Conservation (phyloP, 64 coral and sea anemone species). For the Anthopleura sola region DNA sequence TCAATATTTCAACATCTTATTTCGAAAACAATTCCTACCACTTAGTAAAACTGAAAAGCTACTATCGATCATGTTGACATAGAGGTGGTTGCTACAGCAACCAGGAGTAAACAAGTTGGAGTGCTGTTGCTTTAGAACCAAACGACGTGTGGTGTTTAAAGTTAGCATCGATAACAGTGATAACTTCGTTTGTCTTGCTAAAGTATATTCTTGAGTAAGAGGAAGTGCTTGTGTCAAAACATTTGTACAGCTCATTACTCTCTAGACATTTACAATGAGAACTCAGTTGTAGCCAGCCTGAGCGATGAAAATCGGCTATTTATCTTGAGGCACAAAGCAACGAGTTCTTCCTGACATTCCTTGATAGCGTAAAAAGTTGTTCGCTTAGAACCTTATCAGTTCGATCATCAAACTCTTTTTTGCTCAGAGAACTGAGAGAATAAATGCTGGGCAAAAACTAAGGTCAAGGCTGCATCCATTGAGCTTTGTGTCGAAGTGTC, state of each 20-base stretch:
- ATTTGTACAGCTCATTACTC: not conserved
- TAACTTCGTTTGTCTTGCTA: not conserved
- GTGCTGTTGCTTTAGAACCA: not conserved
- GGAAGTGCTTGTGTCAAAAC: slow-evolving; percentile 6
- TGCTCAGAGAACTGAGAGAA: not conserved
- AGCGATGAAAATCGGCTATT: no score
- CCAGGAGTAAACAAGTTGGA: not conserved
- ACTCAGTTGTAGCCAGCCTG: no score
- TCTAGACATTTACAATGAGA: not conserved
- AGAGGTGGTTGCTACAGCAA: not conserved
- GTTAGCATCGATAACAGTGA: not conserved
- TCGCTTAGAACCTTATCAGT: no score
- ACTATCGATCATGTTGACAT: not conserved
- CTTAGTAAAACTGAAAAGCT: not conserved
- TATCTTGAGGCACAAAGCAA: no score
- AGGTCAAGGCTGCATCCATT: not conserved
- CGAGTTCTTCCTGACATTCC: no score
- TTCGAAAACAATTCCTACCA: not conserved
- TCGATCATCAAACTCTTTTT: not conserved
- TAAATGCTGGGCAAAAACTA: no score
- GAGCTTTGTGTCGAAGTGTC: not conserved
- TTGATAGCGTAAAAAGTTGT: no score
- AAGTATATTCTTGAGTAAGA: not conserved
- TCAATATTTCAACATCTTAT: not conserved
- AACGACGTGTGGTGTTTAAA: not conserved